Evolutionary conservation across 2,113 vertebrate species (phyloP).

Genomic region (Orientallactaga bullata): DNA sequence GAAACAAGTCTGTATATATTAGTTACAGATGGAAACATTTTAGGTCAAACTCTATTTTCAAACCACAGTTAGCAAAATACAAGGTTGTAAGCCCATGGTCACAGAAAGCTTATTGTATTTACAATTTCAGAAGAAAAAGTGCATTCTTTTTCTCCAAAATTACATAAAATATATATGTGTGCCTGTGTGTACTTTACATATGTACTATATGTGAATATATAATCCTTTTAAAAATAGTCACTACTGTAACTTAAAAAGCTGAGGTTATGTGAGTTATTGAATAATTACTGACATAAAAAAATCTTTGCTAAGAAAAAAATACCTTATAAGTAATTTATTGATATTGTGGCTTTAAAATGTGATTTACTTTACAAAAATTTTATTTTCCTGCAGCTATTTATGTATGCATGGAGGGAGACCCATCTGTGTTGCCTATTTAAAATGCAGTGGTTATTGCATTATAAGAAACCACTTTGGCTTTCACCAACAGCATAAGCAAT

Average conservation of each 20-base stretch:
- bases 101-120: not conserved
- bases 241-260: slow-evolving; percentile 29
- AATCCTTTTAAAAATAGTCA: slow-evolving; percentile 36
- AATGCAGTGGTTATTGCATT: slow-evolving; percentile 57
- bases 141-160: not conserved
- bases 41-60: not conserved
- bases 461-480: slow-evolving; percentile 57
- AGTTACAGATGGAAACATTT: not conserved
- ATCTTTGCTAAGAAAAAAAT: slow-evolving; percentile 49
- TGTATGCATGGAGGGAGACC: slow-evolving; percentile 50
- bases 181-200: not conserved
- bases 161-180: not conserved
- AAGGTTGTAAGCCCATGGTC: too few relatives aligned
- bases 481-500: slow-evolving; percentile 50
- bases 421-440: slow-evolving; percentile 71
- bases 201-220: not conserved
- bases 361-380: slow-evolving; percentile 50
- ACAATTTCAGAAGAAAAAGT: not conserved
- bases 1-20: not conserved
- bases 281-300: slow-evolving; percentile 47
- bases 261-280: not conserved
- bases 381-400: slow-evolving; percentile 40
- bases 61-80: not conserved
- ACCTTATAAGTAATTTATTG: slow-evolving; percentile 11
- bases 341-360: slow-evolving; percentile 58